Conservation (phyloP, 2,888 invertebrate species). For the Aleiodes leptofemur region DNA sequence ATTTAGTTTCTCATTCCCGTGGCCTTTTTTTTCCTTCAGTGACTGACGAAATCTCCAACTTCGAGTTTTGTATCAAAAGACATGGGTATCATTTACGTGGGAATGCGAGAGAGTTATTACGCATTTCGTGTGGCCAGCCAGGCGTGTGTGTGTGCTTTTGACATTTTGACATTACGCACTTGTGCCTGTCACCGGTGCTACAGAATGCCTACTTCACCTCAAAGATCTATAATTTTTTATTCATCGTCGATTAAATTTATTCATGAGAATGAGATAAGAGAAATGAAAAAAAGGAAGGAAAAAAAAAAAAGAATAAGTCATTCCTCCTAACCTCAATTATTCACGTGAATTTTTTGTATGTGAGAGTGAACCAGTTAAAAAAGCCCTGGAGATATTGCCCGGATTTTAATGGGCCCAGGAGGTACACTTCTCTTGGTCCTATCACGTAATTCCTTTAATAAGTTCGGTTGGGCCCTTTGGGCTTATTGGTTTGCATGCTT, state of each 20-base stretch:
- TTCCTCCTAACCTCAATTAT: too few species aligned
- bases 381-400: conserved; percentile 47
- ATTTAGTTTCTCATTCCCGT: too few species aligned
- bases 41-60: conserved; percentile 13
- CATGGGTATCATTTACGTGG: conserved; percentile 56
- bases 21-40: neutral
- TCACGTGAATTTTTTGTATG: too few species aligned
- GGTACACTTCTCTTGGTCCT: conserved; percentile 46
- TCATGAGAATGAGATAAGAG: neutral
- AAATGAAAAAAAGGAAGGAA: neutral
- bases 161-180: conserved; percentile 65
- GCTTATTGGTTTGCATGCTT: conserved; percentile 39
- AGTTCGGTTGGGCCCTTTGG: conserved; percentile 53
- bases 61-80: neutral
- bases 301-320: neutral
- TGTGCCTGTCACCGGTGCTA: conserved; percentile 27
- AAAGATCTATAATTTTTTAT: neutral
- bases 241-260: conserved; percentile 2
- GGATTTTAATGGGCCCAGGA: conserved; percentile 42
- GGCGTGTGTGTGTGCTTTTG: conserved; percentile 60
- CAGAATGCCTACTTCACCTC: conserved; percentile 43
- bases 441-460: conserved; percentile 55
- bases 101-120: conserved; percentile 46
- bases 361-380: neutral
- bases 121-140: conserved; percentile 59